phyloP scores from a whole-genome alignment of 2,888 invertebrate species.

The Chouioia cunea region DNA sequence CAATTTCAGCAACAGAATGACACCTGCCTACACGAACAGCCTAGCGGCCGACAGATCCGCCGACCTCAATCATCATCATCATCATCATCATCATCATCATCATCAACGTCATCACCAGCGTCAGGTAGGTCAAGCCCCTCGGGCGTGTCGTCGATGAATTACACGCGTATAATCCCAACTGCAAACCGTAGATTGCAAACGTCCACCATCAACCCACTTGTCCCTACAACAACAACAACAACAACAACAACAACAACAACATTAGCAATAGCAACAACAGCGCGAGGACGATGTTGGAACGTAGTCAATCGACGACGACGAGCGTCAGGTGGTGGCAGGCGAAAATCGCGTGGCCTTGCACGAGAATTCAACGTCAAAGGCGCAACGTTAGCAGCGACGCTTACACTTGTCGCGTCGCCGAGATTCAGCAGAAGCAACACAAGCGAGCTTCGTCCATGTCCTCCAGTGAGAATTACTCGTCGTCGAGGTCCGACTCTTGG shows the following conservation, averaged over 20 bases:
- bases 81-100: constrained; percentile 62
- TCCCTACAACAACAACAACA: constrained; percentile 9
- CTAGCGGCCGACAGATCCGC: constrained; percentile 78
- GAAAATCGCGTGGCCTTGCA: constrained; percentile 70
- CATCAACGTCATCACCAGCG: constrained; percentile 3
- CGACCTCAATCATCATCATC: constrained; percentile 72
- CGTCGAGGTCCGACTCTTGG: constrained; percentile 83
- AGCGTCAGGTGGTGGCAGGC: constrained; percentile 53
- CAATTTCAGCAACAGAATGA: constrained; percentile 89
- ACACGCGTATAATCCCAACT: no score
- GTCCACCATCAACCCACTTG: constrained; percentile 66
- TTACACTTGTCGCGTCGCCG: constrained; percentile 82
- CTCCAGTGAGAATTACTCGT: constrained; percentile 91
- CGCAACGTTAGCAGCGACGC: constrained; percentile 69
- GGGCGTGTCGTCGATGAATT: no score
- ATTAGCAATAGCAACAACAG: constrained; percentile 10
- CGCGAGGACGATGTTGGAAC: constrained; percentile 67
- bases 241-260: no score
- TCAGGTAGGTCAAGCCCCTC: no score
- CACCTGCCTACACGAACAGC: constrained; percentile 88
- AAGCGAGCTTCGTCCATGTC: constrained; percentile 86
- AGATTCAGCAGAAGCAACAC: constrained; percentile 81
- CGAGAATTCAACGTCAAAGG: constrained; percentile 64
- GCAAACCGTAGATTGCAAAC: no score
- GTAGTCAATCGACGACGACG: constrained; percentile 59